A percentile compares a stretch with the other conserved stretches of the same genome.
phyloP scores from a whole-genome alignment of 2,113 vertebrate genomes.

The Polyodon spathula region DNA sequence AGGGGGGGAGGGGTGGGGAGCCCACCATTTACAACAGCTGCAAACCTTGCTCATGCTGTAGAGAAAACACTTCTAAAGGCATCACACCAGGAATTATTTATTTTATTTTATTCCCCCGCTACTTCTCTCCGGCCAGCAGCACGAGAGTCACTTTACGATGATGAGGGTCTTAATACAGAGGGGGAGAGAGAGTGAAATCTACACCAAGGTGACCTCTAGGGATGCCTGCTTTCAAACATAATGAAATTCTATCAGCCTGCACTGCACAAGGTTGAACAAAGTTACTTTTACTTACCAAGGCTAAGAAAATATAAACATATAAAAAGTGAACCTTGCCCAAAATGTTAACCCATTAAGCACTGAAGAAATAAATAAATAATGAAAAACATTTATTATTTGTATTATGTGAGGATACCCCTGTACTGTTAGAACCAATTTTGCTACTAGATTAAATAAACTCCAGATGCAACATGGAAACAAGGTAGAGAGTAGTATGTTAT shows the following conservation, averaged over 20 bases:
- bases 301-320: constrained; percentile 73
- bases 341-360: neutral
- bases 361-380: neutral
- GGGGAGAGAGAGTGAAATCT: constrained; percentile 55
- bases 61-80: constrained; percentile 62
- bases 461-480: too few species aligned
- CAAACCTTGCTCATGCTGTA: constrained; percentile 64
- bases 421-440: too few species aligned
- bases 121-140: constrained; percentile 63
- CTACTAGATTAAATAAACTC: too few species aligned
- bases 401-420: too few species aligned
- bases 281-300: constrained; percentile 65
- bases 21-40: constrained; percentile 72
- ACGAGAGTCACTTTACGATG: constrained; percentile 56
- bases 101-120: neutral
- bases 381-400: too few species aligned
- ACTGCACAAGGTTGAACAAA: constrained; percentile 61
- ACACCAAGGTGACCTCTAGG: constrained; percentile 78
- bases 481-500: too few species aligned
- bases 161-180: constrained; percentile 56
- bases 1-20: too few species aligned
- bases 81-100: constrained; percentile 3
- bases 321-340: constrained; percentile 21
- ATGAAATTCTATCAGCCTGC: constrained; percentile 70
- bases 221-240: constrained; percentile 73